Evolutionary conservation across 1,140 invertebrate species (phyloP), one percentile per base, ranked within the genome.

Genomic region (Hypsibius dujardini): DNA sequence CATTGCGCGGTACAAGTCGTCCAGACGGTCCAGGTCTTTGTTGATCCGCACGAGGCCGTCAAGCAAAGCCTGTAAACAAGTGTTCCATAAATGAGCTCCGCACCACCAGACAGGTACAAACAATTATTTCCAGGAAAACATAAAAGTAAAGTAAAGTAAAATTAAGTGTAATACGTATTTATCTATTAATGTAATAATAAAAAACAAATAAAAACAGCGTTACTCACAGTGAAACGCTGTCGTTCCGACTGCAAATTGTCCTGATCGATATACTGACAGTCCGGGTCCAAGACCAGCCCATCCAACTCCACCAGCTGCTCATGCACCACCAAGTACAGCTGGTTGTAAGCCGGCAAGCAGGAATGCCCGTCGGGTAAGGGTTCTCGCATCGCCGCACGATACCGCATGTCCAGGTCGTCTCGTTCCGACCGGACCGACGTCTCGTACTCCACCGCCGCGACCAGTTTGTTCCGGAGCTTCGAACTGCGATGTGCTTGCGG

Each of bases 221-320:
- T 14, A 67, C 7, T 7, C 45, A 67, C 62, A 12, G 62, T 67
- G 45, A 67, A 67, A 42, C 62, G 62, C 42, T 67, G 62, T 67
- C 42, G 7, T 42, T 67, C 62, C 42, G 42, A 14, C 7, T 67
- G 7, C 7, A 67, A 42, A 3, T 14, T 14, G 12, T 67, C 62
- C 42, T 14, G 7, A 42, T 67, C 62, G 42, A 67, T 67, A 67
- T 67, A 67, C 42, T 67, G 62, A 67, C 62, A 67, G 42, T 67
- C 62, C 3, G 62, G 62, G 42, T 67, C 62, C 7, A 67, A 12
- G 42, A 67, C 45, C 7, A 67, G 42, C 45, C 42, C 62, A 14
- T 67, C 62, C 62, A 67, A 42, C 45, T 67, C 62, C 62, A 67
- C 7, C 62, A 67, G 42, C 3, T 67, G 7, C 42, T 67, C 62